Base-by-base conservation (phyloP, 1,140 invertebrate genomes). In the Pogonognathellus flavescens region DNA sequence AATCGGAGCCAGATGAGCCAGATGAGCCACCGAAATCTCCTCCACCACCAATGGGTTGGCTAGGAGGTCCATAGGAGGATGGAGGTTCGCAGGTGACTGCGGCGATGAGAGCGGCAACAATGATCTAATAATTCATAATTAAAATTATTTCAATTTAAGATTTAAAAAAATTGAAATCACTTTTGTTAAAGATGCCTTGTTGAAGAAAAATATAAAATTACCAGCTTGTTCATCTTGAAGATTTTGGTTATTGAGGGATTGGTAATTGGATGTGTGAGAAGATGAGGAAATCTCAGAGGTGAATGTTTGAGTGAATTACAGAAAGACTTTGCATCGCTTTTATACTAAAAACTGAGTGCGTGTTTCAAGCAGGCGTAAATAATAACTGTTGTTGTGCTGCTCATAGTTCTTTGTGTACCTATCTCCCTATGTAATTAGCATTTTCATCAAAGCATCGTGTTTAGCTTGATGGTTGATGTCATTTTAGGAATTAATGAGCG, bases 61-160 rank as follows among this genome's bases (percentile, higher is more conserved):
- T 18, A 14, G 50, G 84, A 70, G 41, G 16, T 50, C 81, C 20
- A n/a, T 41, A 62, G 16, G 20, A 31, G 52, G 49, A 20, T 83
- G 80, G 80, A 22, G 85, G 60, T 25, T 82, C 80, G 53, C 80
- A 80, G 53, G 62, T 55, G 1, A 72, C 81, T 9, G 25, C 80
- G 59, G 81, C 85, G 81, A 83, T 22, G 52, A 86, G 25, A 60
- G 85, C 70, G 25, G 53, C 60, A 31, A 83, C 25, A 57, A 86
- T 86, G 81, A 83, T 86, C 80, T 83, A 41, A 11, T 66, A 66
- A 82, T 18, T 80, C 6, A 81, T n/a, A n/a, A n/a, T n/a, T n/a
- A 81, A 81, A 1, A 22, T 2, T 20, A n/a, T n/a, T 55, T 13
- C 14, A 81, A 53, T 20, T 20, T 53, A 49, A 80, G 31, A 80